phyloP scores from a whole-genome alignment of 2,888 invertebrate genomes.

The Aspidapion aeneum region DNA sequence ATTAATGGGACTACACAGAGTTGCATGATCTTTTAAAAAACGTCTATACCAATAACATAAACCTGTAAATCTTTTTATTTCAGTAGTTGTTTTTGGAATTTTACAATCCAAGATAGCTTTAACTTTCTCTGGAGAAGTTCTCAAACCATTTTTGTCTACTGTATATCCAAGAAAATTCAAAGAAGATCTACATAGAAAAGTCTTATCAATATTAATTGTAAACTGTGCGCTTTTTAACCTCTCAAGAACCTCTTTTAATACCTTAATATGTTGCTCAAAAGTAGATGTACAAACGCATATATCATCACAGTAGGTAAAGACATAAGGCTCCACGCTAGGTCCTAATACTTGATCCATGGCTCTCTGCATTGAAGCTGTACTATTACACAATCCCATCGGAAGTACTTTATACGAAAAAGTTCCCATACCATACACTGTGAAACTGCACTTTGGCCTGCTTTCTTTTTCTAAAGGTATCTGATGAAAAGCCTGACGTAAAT shows the following conservation, averaged over 20 bases:
- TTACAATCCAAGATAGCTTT: slow-evolving; percentile 5
- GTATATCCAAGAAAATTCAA: slow-evolving; percentile 1
- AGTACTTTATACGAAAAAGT: slow-evolving; percentile 1
- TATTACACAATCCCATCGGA: slow-evolving; percentile 16
- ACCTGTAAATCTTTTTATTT: slow-evolving; percentile 20
- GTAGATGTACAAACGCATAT: slow-evolving; percentile 5
- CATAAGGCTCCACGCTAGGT: too few species aligned
- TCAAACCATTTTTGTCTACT: slow-evolving; percentile 8
- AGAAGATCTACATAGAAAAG: slow-evolving; percentile 9
- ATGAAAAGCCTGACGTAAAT: slow-evolving; percentile 33
- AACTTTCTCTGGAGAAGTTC: slow-evolving; percentile 6
- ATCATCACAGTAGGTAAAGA: too few species aligned
- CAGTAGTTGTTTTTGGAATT: slow-evolving; percentile 15
- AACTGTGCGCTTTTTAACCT: slow-evolving; percentile 16
- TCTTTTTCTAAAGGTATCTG: slow-evolving; percentile 28
- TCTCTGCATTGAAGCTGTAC: slow-evolving; percentile 17
- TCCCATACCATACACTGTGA: slow-evolving; percentile 21
- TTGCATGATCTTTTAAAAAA: slow-evolving; percentile 18
- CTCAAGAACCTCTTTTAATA: slow-evolving; percentile 14
- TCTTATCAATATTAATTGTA: slow-evolving; percentile 22
- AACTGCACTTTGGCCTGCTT: slow-evolving; percentile 14
- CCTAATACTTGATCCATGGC: slow-evolving; percentile 18
- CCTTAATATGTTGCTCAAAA: slow-evolving; percentile 16
- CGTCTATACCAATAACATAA: slow-evolving; percentile 17
- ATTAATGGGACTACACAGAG: slow-evolving; percentile 18